A percentile compares a stretch with the other conserved stretches of the same genome.
Evolutionary conservation across 2,113 vertebrate genomes (phyloP).

Genomic region (Bubo scandiacus): DNA sequence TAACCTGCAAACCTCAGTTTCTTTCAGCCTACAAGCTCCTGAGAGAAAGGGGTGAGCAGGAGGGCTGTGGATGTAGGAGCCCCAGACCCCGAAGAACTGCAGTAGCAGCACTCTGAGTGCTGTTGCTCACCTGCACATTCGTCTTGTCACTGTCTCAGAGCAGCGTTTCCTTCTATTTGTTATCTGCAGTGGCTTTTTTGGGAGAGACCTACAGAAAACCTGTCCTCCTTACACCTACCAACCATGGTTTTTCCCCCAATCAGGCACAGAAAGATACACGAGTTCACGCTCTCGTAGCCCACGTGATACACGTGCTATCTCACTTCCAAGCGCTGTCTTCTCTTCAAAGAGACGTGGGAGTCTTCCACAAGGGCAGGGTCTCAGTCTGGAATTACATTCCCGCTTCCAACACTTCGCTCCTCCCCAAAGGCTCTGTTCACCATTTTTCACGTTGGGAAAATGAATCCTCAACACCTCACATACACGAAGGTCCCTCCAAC

Average conservation of each 20-base stretch:
- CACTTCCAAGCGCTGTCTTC: not conserved
- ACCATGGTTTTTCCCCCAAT: rapidly evolving
- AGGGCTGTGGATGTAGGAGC: not conserved
- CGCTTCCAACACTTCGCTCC: not conserved
- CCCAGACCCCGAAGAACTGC: not conserved
- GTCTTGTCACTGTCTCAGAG: rapidly evolving
- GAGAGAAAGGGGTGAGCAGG: not conserved
- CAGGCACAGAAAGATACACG: rapidly evolving
- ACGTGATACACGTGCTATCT: rapidly evolving
- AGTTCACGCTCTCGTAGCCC: not conserved
- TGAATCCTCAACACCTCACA: not conserved
- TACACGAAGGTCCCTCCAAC: not conserved
- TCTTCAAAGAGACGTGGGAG: not conserved
- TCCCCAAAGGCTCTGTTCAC: not conserved
- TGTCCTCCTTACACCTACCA: not conserved
- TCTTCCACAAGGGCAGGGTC: rapidly evolving
- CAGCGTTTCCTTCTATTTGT: not conserved
- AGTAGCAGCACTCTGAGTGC: rapidly evolving
- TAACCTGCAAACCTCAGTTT: not conserved
- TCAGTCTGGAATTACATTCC: not conserved
- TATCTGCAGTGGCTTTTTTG: not conserved
- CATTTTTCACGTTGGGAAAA: not conserved
- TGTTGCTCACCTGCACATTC: rapidly evolving
- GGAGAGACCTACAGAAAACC: not conserved
- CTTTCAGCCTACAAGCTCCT: not conserved